Conservation (phyloP, 2,797 vertebrate species). For the Garrulus glandarius region DNA sequence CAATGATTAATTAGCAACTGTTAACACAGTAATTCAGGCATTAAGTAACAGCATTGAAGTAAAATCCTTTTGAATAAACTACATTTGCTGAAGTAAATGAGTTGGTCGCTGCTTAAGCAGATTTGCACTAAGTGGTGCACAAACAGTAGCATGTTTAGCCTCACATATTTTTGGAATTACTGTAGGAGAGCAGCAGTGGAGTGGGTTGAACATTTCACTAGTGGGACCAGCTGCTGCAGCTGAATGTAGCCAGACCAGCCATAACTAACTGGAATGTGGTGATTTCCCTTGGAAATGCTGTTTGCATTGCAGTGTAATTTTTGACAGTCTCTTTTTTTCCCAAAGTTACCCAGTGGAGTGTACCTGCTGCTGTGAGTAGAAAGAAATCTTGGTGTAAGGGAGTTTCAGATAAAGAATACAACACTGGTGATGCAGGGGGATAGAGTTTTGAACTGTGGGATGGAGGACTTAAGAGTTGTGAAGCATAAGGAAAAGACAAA, state of each 20-base stretch:
- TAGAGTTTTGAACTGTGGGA: not conserved
- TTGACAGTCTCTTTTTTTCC: not conserved
- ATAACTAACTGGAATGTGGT: not conserved
- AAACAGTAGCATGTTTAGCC: conserved; percentile 11
- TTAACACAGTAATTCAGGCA: conserved; percentile 38
- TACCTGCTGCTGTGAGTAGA: not conserved
- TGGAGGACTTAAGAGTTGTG: not conserved
- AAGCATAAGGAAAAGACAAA: not conserved
- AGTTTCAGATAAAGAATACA: not conserved
- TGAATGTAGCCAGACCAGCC: not conserved
- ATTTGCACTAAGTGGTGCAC: conserved; percentile 7
- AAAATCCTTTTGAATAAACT: conserved; percentile 29
- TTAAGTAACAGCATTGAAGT: conserved; percentile 23
- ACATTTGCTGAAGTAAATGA: conserved; percentile 15
- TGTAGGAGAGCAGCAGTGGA: not conserved
- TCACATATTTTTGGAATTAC: not conserved
- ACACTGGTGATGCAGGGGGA: not conserved
- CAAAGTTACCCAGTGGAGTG: not conserved
- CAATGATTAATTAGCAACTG: conserved; percentile 59
- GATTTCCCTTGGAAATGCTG: not conserved
- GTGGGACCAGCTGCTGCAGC: conserved; percentile 18
- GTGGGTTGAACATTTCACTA: not conserved
- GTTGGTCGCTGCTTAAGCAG: not conserved
- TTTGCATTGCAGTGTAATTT: not conserved
- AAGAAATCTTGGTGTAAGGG: not conserved